A percentile compares a stretch with the other conserved stretches of the same genome.
phyloP scores from a whole-genome alignment of 2,888 invertebrate genomes.

The Hoplodrina ambigua region DNA sequence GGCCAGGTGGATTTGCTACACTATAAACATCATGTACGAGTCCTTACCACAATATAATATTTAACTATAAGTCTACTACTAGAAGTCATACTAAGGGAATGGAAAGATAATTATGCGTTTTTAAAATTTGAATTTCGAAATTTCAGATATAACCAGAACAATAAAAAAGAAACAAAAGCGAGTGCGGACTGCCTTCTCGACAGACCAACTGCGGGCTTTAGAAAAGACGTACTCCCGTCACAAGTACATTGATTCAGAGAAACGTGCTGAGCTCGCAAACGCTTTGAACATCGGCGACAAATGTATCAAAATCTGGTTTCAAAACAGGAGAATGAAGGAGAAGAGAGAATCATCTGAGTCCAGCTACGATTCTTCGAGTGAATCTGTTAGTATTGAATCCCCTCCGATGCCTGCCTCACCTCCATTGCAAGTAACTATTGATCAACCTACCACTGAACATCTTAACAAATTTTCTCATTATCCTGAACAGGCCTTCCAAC shows the following conservation, averaged over 20 bases:
- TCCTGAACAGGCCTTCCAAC: slow-evolving; percentile 40
- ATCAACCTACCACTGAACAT: slow-evolving; percentile 11
- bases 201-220: slow-evolving; percentile 92
- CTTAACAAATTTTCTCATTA: slow-evolving; percentile 7
- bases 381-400: slow-evolving; percentile 52
- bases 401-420: slow-evolving; percentile 39
- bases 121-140: slow-evolving; percentile 3
- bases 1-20: too few relatives aligned
- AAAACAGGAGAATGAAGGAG: slow-evolving; percentile 94
- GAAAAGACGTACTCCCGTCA: slow-evolving; percentile 87
- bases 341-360: slow-evolving; percentile 89
- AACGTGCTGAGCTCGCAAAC: slow-evolving; percentile 92
- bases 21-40: too few relatives aligned
- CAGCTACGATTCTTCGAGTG: slow-evolving; percentile 71
- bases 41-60: too few relatives aligned
- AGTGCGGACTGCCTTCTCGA: slow-evolving; percentile 93
- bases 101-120: too few relatives aligned
- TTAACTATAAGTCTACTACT: too few relatives aligned
- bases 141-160: slow-evolving; percentile 68
- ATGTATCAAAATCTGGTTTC: slow-evolving; percentile 96
- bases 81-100: too few relatives aligned
- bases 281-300: slow-evolving; percentile 92
- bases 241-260: slow-evolving; percentile 92
- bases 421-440: slow-evolving; percentile 12
- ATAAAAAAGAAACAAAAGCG: slow-evolving; percentile 89